Conservation (phyloP, 2,797 vertebrate genomes). For the Balearica regulorum region DNA sequence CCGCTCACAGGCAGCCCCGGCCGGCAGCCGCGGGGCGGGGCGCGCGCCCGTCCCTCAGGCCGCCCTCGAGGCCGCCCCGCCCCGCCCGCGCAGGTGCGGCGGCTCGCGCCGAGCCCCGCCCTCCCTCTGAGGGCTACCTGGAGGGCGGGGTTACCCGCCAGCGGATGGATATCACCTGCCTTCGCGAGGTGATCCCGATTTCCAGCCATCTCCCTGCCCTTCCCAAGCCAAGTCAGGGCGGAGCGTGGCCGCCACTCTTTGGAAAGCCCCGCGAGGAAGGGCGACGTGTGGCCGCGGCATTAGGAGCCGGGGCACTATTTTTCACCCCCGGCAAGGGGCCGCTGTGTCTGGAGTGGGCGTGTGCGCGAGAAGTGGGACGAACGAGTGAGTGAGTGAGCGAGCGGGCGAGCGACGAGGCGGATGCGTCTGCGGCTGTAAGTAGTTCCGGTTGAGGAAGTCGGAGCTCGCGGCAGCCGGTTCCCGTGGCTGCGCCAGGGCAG, state of each 20-base stretch:
- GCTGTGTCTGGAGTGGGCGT: background rate
- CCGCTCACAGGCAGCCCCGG: background rate
- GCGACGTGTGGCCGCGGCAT: accelerated
- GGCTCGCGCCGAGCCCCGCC: background rate
- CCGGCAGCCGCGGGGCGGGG: background rate
- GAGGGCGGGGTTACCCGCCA: background rate
- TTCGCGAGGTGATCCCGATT: accelerated
- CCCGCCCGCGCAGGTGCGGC: background rate
- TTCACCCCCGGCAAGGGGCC: accelerated
- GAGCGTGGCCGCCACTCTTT: accelerated
- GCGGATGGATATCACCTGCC: background rate
- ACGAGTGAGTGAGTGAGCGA: too few relatives aligned
- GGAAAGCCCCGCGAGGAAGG: accelerated
- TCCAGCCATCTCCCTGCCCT: accelerated
- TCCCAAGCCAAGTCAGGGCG: accelerated
- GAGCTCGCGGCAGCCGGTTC: background rate
- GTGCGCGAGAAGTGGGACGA: background rate
- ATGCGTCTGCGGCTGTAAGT: background rate
- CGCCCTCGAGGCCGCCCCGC: too few relatives aligned
- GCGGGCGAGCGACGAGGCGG: background rate
- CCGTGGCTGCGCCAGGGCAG: conserved; percentile 9
- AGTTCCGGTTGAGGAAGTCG: conserved; percentile 52
- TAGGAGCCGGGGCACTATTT: background rate
- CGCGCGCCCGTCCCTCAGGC: background rate
- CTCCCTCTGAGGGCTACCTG: background rate